Evolutionary conservation across 2,113 vertebrate species (phyloP).

Genomic region (Phylloscopus trochilus): DNA sequence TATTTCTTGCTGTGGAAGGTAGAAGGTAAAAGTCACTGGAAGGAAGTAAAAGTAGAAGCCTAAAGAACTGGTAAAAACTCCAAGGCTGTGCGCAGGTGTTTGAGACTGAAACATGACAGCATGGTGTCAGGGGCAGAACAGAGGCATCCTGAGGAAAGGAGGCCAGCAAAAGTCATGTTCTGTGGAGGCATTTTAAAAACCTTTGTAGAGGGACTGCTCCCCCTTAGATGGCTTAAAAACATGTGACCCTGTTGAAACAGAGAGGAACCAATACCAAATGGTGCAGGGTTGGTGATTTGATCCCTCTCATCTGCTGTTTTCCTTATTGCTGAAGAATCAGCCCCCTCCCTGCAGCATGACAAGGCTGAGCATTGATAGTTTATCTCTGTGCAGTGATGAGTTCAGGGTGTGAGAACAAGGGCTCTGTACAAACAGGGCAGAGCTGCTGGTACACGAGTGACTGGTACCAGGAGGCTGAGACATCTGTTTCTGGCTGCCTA

Average conservation of each 20-base stretch:
- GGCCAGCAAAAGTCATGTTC: not conserved
- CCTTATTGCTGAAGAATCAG: not conserved
- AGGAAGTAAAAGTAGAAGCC: not conserved
- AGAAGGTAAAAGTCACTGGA: not conserved
- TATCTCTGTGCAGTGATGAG: not conserved
- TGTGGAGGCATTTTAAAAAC: not conserved
- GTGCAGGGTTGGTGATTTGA: not conserved
- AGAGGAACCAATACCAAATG: not conserved
- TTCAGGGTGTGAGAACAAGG: constrained; percentile 17
- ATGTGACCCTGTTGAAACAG: not conserved
- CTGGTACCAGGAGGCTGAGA: constrained; percentile 32
- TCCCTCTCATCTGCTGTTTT: not conserved
- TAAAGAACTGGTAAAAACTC: not conserved
- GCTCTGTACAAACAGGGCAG: not conserved
- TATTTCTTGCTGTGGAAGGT: not conserved
- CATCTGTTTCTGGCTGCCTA: not conserved
- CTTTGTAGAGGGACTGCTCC: not conserved
- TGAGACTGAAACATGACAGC: not conserved
- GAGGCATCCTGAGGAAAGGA: not conserved
- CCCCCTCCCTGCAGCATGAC: not conserved
- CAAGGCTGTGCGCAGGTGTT: not conserved
- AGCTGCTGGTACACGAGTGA: constrained; percentile 3
- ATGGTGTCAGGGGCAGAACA: not conserved
- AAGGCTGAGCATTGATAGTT: not conserved
- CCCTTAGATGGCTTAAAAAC: not conserved